These are phyloP conservation scores for Phyllotreta striolata DNA, from an alignment of 2,888 invertebrate species.

Conservation along the genomic window DNA sequence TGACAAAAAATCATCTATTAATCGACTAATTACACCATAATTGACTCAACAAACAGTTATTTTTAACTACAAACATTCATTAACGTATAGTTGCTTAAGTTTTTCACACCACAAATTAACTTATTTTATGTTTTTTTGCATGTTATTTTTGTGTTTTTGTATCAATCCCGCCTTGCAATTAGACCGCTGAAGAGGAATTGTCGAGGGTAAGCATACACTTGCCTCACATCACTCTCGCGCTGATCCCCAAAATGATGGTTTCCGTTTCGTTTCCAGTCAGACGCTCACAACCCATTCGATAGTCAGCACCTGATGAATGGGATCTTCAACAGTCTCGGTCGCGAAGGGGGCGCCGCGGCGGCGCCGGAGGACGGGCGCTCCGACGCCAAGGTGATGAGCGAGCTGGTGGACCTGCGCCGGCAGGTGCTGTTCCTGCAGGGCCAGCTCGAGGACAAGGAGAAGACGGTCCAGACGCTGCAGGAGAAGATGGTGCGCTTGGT, in stretches of 20 bases:
- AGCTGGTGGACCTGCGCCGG: constrained; percentile 80
- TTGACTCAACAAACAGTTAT: no score
- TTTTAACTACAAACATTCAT: no score
- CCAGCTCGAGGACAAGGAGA: constrained; percentile 87
- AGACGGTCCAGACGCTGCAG: constrained; percentile 81
- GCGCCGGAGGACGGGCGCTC: constrained; percentile 55
- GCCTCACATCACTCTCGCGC: neutral
- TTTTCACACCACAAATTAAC: no score
- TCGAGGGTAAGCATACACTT: constrained; percentile 69
- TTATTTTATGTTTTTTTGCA: constrained; percentile 45
- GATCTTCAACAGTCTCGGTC: constrained; percentile 69
- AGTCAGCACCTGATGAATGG: constrained; percentile 68
- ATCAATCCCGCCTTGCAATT: constrained; percentile 54
- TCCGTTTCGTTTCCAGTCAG: constrained; percentile 68
- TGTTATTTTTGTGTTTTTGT: constrained; percentile 52
- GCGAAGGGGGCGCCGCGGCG: constrained; percentile 64
- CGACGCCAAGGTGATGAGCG: constrained; percentile 50
- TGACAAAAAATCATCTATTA: no score
- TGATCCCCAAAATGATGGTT: neutral
- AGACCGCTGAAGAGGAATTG: constrained; percentile 76
- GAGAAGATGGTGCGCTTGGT: constrained; percentile 71
- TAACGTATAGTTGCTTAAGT: no score
- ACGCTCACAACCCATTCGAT: constrained; percentile 90
- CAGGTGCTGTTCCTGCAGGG: constrained; percentile 85
- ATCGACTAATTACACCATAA: no score